Base-by-base conservation (phyloP, 2,797 vertebrate genomes). In the Chromis chromis region DNA sequence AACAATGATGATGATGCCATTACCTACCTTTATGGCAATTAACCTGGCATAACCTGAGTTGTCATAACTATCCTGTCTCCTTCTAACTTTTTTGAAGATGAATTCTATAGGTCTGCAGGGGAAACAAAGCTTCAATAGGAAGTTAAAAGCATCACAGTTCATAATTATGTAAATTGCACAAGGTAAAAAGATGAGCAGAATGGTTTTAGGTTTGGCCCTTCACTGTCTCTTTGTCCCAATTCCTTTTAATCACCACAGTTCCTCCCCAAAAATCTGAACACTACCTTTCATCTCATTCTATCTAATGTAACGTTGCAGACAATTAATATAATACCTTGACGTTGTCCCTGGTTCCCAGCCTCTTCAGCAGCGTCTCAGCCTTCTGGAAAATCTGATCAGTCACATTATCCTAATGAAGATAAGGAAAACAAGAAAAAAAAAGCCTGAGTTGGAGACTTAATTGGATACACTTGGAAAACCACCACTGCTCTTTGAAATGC, bases 341-440 rank as follows among this genome's bases (percentile, higher is more conserved):
- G 0, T 98, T 98, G 87, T 96, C 94, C 86, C 94, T 96, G 22
- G 96, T 96, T 82, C 97, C 97, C 74, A 99, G 86, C 56, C 95
- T 95, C 81, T 95, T 95, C 93, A 99, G 94, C 78, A 99, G 91
- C 46, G 78, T 92, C 81, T 94, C 94, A 54, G 96, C 89, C 55
- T 86, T 96, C 79, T 91, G 95, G 66, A 97, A 90, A 81, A 97
- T 94, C 40, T 95, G 90, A 81, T 98, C 95, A 27, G 95, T 96
- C 79, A 96, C 90, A 68, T 96, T 94, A 69, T 92, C 95, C 98
- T 99, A 86, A 88, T 82, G 76, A 88, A 88, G 77, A 86, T 31
- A 65, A 53, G 49, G 55, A 69, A 86, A 79, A 90, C 40, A 89
- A 55, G 60, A 22, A 49, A 60, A 61, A 70, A 67, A 67, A 66